Evolutionary conservation across 1,140 invertebrate species (phyloP), one percentile per base, ranked within the genome.

Genomic region (Araneus ventricosus): DNA sequence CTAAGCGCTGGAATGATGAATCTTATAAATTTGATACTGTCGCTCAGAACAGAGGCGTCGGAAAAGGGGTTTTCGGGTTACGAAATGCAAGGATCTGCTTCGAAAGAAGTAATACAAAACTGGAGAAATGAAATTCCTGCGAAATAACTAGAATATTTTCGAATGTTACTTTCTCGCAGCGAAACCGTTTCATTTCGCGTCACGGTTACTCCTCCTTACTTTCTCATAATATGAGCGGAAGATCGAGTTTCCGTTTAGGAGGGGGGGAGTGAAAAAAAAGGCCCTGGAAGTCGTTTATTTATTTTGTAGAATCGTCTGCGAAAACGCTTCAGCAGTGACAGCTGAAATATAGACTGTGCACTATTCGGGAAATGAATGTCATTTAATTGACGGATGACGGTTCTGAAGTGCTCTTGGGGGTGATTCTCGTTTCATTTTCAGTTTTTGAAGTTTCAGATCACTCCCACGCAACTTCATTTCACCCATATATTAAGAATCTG

Each of bases 101-200:
- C 84, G 52, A 52, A 37, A 86, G 84, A 86, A 86, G 84, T 86
- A 86, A 86, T 86, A 86, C 84, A 86, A 86, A 39, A 86, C 84
- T 61, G 80, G 80, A 86, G 84, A 86, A 88, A 70, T 75, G 67
- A 88, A 88, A 52, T 88, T 88, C 67, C 67, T 39, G 24, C 37
- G 39, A 52, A 88, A 88, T 88, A 88, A 88, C 52, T 88, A 45
- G 87, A 88, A 88, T 70, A 70, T 88, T 67, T 67, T 88, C 39
- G 61, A 88, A 75, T 75, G 67, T 45, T 67, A 34, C 67, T 41
- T 67, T 70, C 57, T 57, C 41, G 20, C 27, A 22, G 41, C n/a
- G 34, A 87, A 20, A 45, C 52, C 24, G 22, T 45, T 59, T 87
- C 52, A 87, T 59, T 87, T 87, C 30, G 52, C 27, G 80, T 45